phyloP scores from a whole-genome alignment of 1,140 invertebrate genomes.

The Pseudomyrmex cubaensis region DNA sequence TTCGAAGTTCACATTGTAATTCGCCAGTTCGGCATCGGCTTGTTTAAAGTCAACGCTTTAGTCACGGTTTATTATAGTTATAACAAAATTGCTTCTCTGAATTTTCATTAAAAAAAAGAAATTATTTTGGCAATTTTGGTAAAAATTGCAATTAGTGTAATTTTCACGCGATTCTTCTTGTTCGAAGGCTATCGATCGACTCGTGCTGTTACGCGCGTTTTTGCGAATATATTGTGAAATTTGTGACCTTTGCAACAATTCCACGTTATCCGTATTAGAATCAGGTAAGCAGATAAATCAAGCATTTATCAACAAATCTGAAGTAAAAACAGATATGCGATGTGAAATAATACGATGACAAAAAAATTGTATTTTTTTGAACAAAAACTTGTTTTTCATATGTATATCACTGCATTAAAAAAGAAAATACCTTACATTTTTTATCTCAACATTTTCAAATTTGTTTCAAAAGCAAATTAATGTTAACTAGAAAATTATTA shows the following conservation, averaged over 20 bases:
- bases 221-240: conserved; percentile 1
- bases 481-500: not conserved
- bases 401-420: not conserved
- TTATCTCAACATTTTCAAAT: not conserved
- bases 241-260: not conserved
- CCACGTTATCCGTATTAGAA: conserved; percentile 24
- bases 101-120: not conserved
- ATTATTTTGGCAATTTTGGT: not conserved
- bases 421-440: not conserved
- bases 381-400: not conserved
- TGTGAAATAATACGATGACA: not conserved
- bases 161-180: not conserved
- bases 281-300: conserved; percentile 31
- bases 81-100: no score
- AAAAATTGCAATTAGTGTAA: conserved; percentile 14
- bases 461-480: not conserved
- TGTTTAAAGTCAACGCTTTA: not conserved
- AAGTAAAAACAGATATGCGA: conserved; percentile 11
- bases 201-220: not conserved
- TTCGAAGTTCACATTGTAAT: conserved; percentile 27
- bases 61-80: no score
- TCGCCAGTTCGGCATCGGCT: conserved; percentile 4
- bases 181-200: not conserved
- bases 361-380: not conserved
- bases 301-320: conserved; percentile 30